phyloP scores from a whole-genome alignment of 2,888 invertebrate species.

The Scelioninae gen. 1 region DNA sequence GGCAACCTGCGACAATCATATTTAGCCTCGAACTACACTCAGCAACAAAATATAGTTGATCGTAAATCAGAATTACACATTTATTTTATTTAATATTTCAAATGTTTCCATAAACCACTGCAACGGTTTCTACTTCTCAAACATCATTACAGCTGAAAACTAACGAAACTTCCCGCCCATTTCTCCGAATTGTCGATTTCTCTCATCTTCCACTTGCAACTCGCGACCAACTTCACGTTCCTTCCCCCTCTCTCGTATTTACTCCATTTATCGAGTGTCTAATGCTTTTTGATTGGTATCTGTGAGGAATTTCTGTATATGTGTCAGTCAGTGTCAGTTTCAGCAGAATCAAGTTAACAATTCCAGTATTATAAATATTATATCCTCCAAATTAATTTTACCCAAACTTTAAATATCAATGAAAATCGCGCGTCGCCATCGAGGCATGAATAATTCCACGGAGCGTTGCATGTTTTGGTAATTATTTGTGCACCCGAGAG shows the following conservation, averaged over 20 bases:
- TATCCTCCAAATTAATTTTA: constrained; percentile 10
- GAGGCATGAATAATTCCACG: constrained; percentile 43
- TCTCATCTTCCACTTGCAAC: background rate
- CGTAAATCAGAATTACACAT: too few species aligned
- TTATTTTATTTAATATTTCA: too few species aligned
- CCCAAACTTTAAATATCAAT: constrained; percentile 1
- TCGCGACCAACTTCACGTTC: background rate
- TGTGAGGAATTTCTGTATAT: constrained; percentile 49
- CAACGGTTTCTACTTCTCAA: too few species aligned
- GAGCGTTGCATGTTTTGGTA: constrained; percentile 48
- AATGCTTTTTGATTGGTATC: constrained; percentile 46
- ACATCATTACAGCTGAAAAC: too few species aligned
- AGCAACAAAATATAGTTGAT: too few species aligned
- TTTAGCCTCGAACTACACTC: too few species aligned
- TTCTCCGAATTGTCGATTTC: background rate
- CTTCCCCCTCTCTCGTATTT: constrained; percentile 8
- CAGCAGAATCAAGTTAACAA: constrained; percentile 33
- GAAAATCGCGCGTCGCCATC: background rate
- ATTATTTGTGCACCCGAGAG: constrained; percentile 29
- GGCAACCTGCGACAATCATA: too few species aligned
- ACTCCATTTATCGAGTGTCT: constrained; percentile 20
- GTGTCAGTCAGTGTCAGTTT: constrained; percentile 43
- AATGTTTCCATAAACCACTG: too few species aligned
- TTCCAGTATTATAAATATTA: constrained; percentile 18
- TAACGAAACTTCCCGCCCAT: too few species aligned